phyloP scores from a whole-genome alignment of 2,888 invertebrate species.

The Ellobium chinense region DNA sequence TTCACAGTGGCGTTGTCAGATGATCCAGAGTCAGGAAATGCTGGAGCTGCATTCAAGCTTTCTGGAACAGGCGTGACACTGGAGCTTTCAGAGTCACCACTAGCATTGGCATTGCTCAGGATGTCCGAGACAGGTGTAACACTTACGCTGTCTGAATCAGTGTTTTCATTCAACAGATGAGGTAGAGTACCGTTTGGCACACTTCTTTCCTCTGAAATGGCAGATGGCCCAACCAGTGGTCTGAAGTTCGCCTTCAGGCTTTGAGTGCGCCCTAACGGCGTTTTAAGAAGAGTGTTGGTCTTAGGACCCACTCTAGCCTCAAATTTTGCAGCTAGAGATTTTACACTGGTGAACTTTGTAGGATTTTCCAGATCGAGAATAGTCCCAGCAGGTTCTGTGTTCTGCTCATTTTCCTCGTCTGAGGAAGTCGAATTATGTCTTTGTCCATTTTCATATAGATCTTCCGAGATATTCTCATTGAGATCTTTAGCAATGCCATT shows the following conservation, averaged over 20 bases:
- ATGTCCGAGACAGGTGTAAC: neutral
- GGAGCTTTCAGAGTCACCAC: neutral
- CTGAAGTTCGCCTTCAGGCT: conserved; percentile 33
- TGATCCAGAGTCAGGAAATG: too few relatives aligned
- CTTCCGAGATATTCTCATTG: neutral
- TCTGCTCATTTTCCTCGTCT: neutral
- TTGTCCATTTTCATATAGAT: conserved; percentile 13
- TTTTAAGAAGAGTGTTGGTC: neutral
- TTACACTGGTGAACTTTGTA: neutral
- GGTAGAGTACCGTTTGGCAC: neutral
- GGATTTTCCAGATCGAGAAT: neutral
- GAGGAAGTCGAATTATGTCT: neutral
- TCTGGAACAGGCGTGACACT: neutral
- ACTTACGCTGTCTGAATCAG: neutral
- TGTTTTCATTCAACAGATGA: neutral
- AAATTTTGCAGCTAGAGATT: conserved; percentile 38
- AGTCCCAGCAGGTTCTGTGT: neutral
- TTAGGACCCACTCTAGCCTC: neutral
- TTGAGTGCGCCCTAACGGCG: conserved; percentile 2
- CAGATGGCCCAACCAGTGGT: neutral
- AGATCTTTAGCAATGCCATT: too few relatives aligned
- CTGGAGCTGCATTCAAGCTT: neutral
- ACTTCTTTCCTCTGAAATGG: neutral
- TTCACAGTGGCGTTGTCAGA: neutral
- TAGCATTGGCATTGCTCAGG: neutral